Percentiles rank a stretch among this genome's conserved stretches.
phyloP scores from a whole-genome alignment of 2,888 invertebrate species.

The Glaucopsyche alexis region DNA sequence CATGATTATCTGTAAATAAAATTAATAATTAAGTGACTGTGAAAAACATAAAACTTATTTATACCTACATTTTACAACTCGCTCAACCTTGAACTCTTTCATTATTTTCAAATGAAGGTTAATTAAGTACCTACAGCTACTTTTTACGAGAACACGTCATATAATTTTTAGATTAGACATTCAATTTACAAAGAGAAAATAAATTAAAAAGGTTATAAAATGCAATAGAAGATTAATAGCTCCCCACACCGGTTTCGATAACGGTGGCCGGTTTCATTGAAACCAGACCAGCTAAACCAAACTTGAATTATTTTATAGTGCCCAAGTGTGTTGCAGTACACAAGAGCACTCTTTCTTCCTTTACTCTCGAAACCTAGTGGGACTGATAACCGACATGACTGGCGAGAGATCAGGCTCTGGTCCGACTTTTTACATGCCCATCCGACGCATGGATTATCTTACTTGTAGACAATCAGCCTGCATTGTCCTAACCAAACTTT shows the following conservation, averaged over 20 bases:
- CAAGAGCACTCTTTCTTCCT: background rate
- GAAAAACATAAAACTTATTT: background rate
- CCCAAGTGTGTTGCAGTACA: background rate
- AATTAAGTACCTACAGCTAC: background rate
- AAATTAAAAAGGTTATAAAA: background rate
- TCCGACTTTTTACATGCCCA: too few relatives aligned
- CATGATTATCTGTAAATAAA: conserved; percentile 64
- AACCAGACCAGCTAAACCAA: too few relatives aligned
- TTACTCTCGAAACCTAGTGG: too few relatives aligned
- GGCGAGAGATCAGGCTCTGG: too few relatives aligned
- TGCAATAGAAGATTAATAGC: background rate
- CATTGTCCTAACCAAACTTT: too few relatives aligned
- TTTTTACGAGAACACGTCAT: background rate
- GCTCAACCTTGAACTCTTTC: background rate
- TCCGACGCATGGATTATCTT: too few relatives aligned
- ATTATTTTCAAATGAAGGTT: background rate
- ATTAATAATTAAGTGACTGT: conserved; percentile 18
- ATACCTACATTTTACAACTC: background rate
- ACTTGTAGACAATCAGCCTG: too few relatives aligned
- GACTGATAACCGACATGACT: too few relatives aligned
- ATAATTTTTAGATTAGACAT: background rate
- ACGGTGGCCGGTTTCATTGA: too few relatives aligned
- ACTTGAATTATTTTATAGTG: too few relatives aligned
- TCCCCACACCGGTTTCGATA: too few relatives aligned
- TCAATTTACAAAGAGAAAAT: background rate